Evolutionary conservation across 2,113 vertebrate genomes (phyloP), one percentile per base, ranked within the genome.

Genomic region (Seriola dumerili): DNA sequence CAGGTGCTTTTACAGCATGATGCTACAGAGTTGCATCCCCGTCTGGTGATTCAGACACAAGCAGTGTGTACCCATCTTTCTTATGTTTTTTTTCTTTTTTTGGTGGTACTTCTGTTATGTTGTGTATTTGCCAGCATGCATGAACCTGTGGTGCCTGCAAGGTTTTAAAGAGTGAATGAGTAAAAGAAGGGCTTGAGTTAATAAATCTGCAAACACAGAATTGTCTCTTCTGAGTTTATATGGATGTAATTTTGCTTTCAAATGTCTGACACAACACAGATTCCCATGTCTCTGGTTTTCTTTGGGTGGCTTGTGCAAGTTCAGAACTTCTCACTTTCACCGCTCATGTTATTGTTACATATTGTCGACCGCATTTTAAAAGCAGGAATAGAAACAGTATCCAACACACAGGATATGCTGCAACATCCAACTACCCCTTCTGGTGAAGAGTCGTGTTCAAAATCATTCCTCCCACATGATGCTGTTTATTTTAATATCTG

Each of bases 81-180:
- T 57, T 7, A 4, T 32, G 29, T 46, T 63, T 55, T 29, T 29
- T 67, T 40, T 69, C 40, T 50, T 77, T 58, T 76, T 66, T 58
- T 61, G 40, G 65, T 68, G 63, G 59, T 85, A 84, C 77, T 79
- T 79, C 13, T 77, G 72, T 83, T 58, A 50, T 11, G 46, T 88
- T 85, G 80, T 54, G 52, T 84, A 13, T 84, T 86, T 81, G 76
- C 46, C 66, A 85, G 84, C 81, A 85, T 88, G 72, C 77, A 77
- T 78, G 55, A 81, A 61, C 57, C 78, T 70, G 61, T 64, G 67
- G 73, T 88, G 89, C 72, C 86, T 90, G 79, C 40, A 54, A 78
- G 52, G 50, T 88, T 91, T 88, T 68, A 80, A 83, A 46, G 74
- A 77, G 59, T 90, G 89, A 85, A 81, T 90, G 84, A 76, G 70